These are phyloP conservation scores for Xanthia icteritia DNA, from an alignment of 2,888 invertebrate species.

Conservation along the genomic window DNA sequence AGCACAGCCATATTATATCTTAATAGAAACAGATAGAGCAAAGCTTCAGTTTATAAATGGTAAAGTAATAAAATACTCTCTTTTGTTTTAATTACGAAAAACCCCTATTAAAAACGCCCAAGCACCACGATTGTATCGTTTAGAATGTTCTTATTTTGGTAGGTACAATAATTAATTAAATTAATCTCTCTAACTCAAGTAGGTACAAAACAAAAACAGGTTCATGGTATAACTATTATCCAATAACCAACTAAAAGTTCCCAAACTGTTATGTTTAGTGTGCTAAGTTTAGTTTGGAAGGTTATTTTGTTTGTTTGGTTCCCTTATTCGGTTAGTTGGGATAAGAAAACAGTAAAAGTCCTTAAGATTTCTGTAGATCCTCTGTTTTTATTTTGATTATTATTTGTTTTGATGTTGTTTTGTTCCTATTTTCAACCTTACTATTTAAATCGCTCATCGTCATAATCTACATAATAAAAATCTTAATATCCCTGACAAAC, in stretches of 20 bases:
- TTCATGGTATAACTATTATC: background rate
- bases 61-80: background rate
- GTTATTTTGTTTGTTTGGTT: conserved; percentile 49
- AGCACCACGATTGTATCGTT: background rate
- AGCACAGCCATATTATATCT: background rate
- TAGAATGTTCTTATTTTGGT: background rate
- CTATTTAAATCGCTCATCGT: background rate
- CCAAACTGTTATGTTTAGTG: conserved; percentile 18
- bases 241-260: conserved; percentile 18
- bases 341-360: conserved; percentile 17
- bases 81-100: background rate
- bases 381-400: conserved; percentile 26
- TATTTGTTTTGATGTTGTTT: conserved; percentile 23
- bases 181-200: background rate
- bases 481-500: background rate
- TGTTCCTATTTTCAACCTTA: background rate
- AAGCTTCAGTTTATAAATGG: background rate
- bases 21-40: background rate
- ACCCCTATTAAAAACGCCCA: background rate
- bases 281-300: conserved; percentile 29
- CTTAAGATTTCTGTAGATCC: background rate
- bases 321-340: conserved; percentile 30
- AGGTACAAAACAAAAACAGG: background rate
- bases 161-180: too few species aligned
- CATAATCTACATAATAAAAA: background rate